Percentiles rank a stretch among this genome's conserved stretches.
Conservation (phyloP, 1,140 invertebrate genomes). For the Eupristina koningsbergeri region DNA sequence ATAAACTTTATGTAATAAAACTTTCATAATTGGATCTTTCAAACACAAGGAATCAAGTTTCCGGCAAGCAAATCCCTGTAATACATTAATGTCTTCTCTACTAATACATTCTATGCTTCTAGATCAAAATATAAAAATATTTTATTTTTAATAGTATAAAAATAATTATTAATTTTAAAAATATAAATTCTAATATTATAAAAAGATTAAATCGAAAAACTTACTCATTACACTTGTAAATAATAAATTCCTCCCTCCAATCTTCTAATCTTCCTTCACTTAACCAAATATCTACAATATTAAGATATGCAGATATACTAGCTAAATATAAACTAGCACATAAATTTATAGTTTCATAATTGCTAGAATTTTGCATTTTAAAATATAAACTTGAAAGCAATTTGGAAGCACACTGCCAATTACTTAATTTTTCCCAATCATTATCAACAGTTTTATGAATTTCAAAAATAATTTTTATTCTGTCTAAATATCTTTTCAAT, state of each 20-base stretch:
- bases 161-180: not conserved
- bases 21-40: constrained; percentile 66
- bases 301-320: constrained; percentile 73
- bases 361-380: constrained; percentile 69
- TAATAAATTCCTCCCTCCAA: constrained; percentile 74
- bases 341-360: constrained; percentile 69
- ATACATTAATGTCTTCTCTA: constrained; percentile 54
- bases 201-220: not conserved
- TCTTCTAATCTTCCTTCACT: constrained; percentile 74
- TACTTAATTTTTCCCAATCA: constrained; percentile 62
- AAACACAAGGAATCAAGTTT: constrained; percentile 56
- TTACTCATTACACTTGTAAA: constrained; percentile 65
- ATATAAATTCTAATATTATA: not conserved
- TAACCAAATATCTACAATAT: constrained; percentile 74
- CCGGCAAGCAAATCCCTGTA: constrained; percentile 61
- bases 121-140: constrained; percentile 51
- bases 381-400: constrained; percentile 70
- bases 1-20: constrained; percentile 65
- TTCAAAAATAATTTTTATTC: constrained; percentile 67
- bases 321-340: constrained; percentile 72
- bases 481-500: constrained; percentile 65
- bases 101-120: constrained; percentile 51
- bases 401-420: constrained; percentile 68
- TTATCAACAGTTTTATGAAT: constrained; percentile 68
- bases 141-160: too few species aligned